phyloP scores from a whole-genome alignment of 1,140 invertebrate species.

The Archegozetes longisetosus region DNA sequence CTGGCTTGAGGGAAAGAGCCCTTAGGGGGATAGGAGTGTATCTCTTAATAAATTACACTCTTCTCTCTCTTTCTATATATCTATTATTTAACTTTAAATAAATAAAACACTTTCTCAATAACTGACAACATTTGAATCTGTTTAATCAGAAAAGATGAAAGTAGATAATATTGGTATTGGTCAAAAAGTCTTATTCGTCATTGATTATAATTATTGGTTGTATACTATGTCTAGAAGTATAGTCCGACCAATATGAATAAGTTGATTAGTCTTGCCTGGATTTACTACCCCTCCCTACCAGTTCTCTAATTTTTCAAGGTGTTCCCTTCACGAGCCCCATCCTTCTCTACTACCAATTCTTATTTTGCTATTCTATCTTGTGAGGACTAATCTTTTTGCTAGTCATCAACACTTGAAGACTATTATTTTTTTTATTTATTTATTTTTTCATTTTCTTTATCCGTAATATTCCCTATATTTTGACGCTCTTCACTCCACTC shows the following conservation, averaged over 20 bases:
- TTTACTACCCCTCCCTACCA: not conserved
- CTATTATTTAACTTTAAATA: not conserved
- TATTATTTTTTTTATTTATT: no score
- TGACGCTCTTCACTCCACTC: not conserved
- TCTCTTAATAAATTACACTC: not conserved
- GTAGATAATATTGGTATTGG: not conserved
- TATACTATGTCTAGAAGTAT: not conserved
- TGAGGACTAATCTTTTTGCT: not conserved
- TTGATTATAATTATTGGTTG: not conserved
- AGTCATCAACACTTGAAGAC: no score
- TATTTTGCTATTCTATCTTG: not conserved
- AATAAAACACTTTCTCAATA: not conserved
- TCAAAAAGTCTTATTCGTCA: not conserved
- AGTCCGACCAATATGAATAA: not conserved
- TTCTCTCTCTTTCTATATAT: not conserved
- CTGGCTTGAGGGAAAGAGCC: conserved; percentile 14
- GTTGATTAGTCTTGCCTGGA: not conserved
- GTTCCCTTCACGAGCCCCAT: not conserved
- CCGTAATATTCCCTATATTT: no score
- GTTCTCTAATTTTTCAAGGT: not conserved
- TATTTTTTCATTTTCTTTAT: no score
- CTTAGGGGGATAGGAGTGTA: conserved; percentile 17
- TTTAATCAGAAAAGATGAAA: not conserved
- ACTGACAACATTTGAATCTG: no score
- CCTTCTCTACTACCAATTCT: not conserved